Base-by-base conservation (phyloP, 2,113 vertebrate species). In the Lethenteron reissneri region DNA sequence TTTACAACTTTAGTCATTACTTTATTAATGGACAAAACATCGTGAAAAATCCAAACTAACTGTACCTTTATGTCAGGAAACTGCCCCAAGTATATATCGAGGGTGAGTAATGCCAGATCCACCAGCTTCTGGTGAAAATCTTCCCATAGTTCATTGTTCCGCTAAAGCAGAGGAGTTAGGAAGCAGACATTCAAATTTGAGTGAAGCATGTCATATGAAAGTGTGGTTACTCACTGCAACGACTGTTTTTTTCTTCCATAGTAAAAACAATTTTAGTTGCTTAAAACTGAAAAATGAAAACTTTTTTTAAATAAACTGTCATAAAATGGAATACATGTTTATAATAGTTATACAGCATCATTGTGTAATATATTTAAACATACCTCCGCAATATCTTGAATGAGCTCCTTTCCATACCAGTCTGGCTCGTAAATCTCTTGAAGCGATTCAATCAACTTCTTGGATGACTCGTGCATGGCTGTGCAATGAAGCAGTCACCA, bases 381-480 rank as follows among this genome's bases (percentile, higher is more conserved):
- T 75, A 99, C 94, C 89, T 96, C 90, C 1, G 89, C 91, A 2
- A 95, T 89, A 77, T 80, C 83, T 81, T 94, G 85, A 72, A 99
- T 85, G 4, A 96, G 89, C 71, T 97, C 92, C 71, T 87, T 87
- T 21, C 92, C 94, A 0, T 92, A 90, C 94, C 94, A 99, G 4
- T 99, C 92, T 3, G 88, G 90, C 73, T 99, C 94, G 2, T 99
- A 99, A 15, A 99, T 92, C 78, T 99, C 94, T 21, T 99, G 92
- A 17, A 99, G 83, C 2, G 92, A 97, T 79, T 97, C 90, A 0
- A 88, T 89, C 75, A 99, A 84, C 74, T 95, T 99, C 80, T 90
- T 90, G 8, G 94, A 99, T 15, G 92, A 92, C 79, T 99, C 92
- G 74, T 99, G 92, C 94, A 99, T 99, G 25, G 84, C 92, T 99